Evolutionary conservation across 1,140 invertebrate species (phyloP).

Genomic region (Neotoxoptera formosana): DNA sequence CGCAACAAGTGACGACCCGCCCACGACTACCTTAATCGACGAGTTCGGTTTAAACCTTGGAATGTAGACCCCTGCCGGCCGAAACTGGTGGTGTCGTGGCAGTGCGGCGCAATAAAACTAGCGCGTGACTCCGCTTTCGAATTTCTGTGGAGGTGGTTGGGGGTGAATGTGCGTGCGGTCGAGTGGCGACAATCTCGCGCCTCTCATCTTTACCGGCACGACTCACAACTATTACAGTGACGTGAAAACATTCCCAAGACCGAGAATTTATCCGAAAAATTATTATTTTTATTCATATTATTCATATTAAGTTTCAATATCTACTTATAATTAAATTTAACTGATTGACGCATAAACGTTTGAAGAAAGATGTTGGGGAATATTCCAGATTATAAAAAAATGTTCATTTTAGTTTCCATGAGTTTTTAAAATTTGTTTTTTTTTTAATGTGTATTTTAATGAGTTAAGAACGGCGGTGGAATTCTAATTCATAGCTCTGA

Average conservation of each 20-base stretch:
- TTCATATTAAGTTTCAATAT: no score
- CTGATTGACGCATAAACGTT: no score
- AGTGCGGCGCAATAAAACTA: not conserved
- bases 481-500: no score
- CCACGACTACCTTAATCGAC: not conserved
- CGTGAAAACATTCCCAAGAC: not conserved
- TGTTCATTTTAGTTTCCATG: no score
- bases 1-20: not conserved
- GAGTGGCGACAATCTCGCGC: not conserved
- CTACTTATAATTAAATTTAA: no score
- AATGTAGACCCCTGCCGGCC: not conserved
- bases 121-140: not conserved
- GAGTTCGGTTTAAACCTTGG: not conserved
- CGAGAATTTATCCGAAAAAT: not conserved
- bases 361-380: no score
- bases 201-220: not conserved
- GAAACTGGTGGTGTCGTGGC: not conserved
- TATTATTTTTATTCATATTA: not conserved
- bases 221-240: not conserved
- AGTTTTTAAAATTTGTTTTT: no score
- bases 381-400: no score
- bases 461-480: no score
- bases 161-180: no score
- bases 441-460: no score
- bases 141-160: no score